Conservation (phyloP, 1,140 invertebrate species). For the Anastrepha ludens region DNA sequence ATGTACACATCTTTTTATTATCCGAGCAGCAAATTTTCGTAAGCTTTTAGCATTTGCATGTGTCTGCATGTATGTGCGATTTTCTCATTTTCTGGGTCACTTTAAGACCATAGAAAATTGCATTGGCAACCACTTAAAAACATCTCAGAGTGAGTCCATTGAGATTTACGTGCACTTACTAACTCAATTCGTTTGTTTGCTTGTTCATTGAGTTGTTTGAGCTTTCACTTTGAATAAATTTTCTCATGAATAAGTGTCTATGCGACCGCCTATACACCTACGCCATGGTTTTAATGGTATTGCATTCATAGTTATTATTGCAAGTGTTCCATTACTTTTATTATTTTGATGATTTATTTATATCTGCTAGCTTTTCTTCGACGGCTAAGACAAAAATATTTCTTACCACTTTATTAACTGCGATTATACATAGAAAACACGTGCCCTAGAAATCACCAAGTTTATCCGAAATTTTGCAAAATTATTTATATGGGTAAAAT, state of each 20-base stretch:
- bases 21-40: background rate
- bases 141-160: background rate
- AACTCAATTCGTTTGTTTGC: background rate
- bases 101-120: slow-evolving; percentile 12
- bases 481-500: no score
- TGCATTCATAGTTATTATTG: background rate
- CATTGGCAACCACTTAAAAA: slow-evolving; percentile 4
- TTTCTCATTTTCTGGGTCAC: slow-evolving; percentile 18
- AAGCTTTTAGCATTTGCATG: slow-evolving; percentile 14
- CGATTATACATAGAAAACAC: no score
- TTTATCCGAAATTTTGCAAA: no score
- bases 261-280: background rate
- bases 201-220: slow-evolving; percentile 19
- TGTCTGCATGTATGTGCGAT: background rate
- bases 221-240: slow-evolving; percentile 28
- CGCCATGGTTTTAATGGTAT: background rate
- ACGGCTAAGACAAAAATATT: no score
- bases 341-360: no score
- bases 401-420: no score
- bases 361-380: no score
- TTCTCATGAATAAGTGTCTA: background rate
- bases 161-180: background rate
- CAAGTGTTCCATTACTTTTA: no score
- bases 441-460: no score
- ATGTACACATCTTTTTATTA: background rate